phyloP scores from a whole-genome alignment of 2,113 vertebrate species.

The Poeciliopsis turrubarensis region DNA sequence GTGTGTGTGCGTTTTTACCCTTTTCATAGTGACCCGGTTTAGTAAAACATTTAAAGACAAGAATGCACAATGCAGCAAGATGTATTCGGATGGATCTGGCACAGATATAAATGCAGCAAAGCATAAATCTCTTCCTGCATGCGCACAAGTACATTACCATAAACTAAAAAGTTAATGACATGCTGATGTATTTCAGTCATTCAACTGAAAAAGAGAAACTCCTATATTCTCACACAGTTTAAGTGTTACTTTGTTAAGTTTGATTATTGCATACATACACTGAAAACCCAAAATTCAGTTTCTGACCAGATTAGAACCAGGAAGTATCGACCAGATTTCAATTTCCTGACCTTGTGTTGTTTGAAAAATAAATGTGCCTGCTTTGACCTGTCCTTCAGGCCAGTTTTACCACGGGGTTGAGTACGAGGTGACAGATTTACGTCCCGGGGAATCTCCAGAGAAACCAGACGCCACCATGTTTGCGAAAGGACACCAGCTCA shows the following conservation, averaged over 20 bases:
- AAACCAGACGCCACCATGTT: constrained; percentile 93
- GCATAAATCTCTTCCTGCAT: background rate
- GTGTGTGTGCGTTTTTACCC: background rate
- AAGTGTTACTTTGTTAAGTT: no score
- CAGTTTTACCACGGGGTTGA: constrained; percentile 91
- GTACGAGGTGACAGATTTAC: constrained; percentile 86
- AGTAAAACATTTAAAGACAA: background rate
- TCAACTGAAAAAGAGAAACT: no score
- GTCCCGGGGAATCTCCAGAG: constrained; percentile 81
- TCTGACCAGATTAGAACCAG: no score
- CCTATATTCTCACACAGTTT: no score
- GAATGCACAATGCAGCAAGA: background rate
- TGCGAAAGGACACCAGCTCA: constrained; percentile 87
- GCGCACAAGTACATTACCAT: background rate
- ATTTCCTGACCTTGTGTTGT: background rate
- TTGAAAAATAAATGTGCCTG: background rate
- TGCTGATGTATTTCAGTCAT: no score
- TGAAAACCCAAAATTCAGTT: no score
- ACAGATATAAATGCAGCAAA: background rate
- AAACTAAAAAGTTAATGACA: background rate
- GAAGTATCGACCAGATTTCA: background rate
- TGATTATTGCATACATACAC: no score
- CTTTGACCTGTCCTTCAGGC: constrained; percentile 75
- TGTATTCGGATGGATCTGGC: background rate
- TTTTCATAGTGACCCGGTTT: background rate